Evolutionary conservation across 1,140 invertebrate species (phyloP), one percentile per base, ranked within the genome.

Genomic region (Drosophila burlai): DNA sequence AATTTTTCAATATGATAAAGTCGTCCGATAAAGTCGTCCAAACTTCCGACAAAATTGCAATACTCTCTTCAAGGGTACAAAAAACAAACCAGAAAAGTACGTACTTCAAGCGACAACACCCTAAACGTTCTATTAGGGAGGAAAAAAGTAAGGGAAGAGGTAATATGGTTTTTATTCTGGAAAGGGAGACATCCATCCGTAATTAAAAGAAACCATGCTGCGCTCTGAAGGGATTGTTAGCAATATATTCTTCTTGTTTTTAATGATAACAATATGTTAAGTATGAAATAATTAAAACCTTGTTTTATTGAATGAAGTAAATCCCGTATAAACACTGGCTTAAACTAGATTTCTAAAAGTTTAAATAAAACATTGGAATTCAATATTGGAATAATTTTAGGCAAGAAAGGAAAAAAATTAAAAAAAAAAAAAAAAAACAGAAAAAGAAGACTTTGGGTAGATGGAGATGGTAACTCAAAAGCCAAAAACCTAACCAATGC

Each of bases 121-220:
- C 34, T 43, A 65, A 54, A 49, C 24, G 43, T 42, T 58, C 40
- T 57, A 60, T 55, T 38, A 46, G 24, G 45, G 61, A 29, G 31
- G 43, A 36, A 43, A 63, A 54, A 36, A 21, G 29, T 11, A 18
- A 7, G 59, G 45, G 40, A 64, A 45, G 29, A 42, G 54, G 58
- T 46, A 60, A 40, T 47, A 31, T 62, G 50, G 49, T 62, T 38
- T 55, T 38, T 24, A 16, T 38, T 24, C 43, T 45, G 18, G 34
- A 24, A 55, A 55, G 52, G 52, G 52, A 38, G 52, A 55, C 31
- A 55, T 38, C 58, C 68, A 58, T 65, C 55, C 76, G 65, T 86
- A 86, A 85, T 85, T 86, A 85, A 82, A 80, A 47, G 69, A 52
- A 63, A 69, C 65, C 83, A 86, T 72, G 80, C 83, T 85, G 83